phyloP scores from a whole-genome alignment of 2,113 vertebrate genomes.

The Synchiropus splendidus region DNA sequence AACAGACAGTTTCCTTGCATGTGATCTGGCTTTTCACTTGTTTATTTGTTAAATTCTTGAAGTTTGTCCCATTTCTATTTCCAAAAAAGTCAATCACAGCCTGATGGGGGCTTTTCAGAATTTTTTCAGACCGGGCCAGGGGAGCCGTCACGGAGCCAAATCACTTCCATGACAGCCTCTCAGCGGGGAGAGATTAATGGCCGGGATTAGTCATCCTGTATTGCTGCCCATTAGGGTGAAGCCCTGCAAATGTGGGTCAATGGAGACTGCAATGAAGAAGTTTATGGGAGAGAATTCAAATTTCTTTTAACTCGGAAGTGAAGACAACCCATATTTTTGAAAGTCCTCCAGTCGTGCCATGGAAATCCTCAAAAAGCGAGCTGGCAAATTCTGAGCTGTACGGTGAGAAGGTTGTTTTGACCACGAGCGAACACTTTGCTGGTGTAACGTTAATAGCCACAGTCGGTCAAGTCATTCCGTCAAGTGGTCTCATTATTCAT shows the following conservation, averaged over 20 bases:
- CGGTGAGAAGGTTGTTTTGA: no score
- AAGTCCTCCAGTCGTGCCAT: no score
- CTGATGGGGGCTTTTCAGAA: conserved; percentile 21
- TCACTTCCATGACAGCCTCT: conserved; percentile 37
- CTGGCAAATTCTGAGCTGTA: no score
- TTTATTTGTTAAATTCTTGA: conserved; percentile 19
- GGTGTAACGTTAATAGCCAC: no score
- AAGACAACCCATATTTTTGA: no score
- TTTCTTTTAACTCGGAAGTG: background rate
- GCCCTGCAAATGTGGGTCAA: conserved; percentile 21
- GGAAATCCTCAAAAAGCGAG: no score
- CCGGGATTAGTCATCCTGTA: conserved; percentile 40
- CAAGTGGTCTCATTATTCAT: no score
- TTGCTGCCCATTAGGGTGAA: conserved; percentile 24
- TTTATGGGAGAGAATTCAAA: background rate
- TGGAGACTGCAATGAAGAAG: background rate
- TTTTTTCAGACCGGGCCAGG: conserved; percentile 18
- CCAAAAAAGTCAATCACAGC: conserved; percentile 22
- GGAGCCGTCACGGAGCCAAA: conserved; percentile 31
- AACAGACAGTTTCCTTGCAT: conserved; percentile 1
- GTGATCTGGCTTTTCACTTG: conserved; percentile 3
- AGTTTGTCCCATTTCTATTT: conserved; percentile 12
- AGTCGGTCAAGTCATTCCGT: no score
- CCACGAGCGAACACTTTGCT: no score
- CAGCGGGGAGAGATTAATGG: conserved; percentile 26